Conservation (phyloP, 1,140 invertebrate genomes). For the Luehdorfia chinensis region DNA sequence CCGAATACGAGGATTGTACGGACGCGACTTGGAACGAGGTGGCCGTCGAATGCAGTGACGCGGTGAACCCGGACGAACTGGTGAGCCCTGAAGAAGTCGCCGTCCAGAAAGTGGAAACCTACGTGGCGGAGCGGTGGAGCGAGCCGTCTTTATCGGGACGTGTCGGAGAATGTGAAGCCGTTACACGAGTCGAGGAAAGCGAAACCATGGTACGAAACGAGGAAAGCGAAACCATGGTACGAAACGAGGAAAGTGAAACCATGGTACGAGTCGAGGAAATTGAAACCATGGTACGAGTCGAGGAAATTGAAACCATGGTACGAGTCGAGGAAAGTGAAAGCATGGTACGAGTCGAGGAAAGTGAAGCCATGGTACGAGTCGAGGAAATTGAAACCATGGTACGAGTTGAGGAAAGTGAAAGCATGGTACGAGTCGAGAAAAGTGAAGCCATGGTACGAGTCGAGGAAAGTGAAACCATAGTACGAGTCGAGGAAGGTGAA, state of each 20-base stretch:
- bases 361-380: background rate
- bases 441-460: slow-evolving; percentile 15
- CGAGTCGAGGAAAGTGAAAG: background rate
- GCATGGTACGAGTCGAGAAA: slow-evolving; percentile 18
- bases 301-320: too few species aligned
- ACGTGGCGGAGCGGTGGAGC: slow-evolving; percentile 41
- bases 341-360: too few species aligned
- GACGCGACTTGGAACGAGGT: slow-evolving; percentile 16
- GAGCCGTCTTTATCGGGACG: slow-evolving; percentile 24
- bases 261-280: too few species aligned
- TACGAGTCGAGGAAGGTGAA: too few species aligned
- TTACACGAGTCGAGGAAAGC: slow-evolving; percentile 5
- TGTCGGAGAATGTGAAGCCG: slow-evolving; percentile 18
- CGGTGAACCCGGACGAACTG: slow-evolving; percentile 18
- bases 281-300: background rate
- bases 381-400: too few species aligned
- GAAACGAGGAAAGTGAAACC: background rate
- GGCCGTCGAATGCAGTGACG: slow-evolving; percentile 2
- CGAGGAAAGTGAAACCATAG: too few species aligned
- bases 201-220: background rate
- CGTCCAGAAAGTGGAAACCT: slow-evolving; percentile 31
- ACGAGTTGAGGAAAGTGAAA: too few species aligned
- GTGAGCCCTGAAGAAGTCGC: slow-evolving; percentile 31
- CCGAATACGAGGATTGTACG: slow-evolving; percentile 24
- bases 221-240: background rate